A percentile compares a stretch with the other conserved stretches of the same genome.
Evolutionary conservation across 2,797 vertebrate genomes (phyloP).

Genomic region (Oreortyx pictus): DNA sequence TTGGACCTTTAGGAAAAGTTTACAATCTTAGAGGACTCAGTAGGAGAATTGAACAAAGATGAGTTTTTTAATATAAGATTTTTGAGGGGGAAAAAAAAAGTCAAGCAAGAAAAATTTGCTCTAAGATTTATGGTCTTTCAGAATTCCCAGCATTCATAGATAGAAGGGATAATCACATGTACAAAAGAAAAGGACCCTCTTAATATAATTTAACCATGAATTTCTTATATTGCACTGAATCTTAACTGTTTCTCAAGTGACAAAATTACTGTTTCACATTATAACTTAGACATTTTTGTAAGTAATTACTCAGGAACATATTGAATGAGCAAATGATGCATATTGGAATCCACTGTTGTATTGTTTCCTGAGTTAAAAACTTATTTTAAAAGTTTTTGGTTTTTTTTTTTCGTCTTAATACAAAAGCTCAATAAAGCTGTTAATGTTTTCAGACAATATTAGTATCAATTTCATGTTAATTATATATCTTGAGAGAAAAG

Average conservation of each 20-base stretch:
- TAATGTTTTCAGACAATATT: background rate
- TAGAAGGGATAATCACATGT: background rate
- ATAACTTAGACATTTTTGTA: background rate
- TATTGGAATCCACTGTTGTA: background rate
- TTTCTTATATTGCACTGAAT: background rate
- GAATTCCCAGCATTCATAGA: background rate
- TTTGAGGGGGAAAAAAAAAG: background rate
- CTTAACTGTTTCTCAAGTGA: background rate
- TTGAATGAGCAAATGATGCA: background rate
- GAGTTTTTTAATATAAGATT: background rate
- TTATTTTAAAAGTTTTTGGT: background rate
- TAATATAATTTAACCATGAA: background rate
- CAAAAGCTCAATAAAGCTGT: background rate
- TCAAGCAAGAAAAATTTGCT: background rate
- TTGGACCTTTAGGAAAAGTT: conserved; percentile 70
- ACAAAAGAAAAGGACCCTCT: background rate
- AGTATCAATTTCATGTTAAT: conserved; percentile 18
- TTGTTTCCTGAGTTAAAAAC: background rate
- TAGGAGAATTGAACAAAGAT: background rate
- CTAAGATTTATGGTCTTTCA: background rate
- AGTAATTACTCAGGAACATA: background rate
- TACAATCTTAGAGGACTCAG: background rate
- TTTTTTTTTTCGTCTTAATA: background rate
- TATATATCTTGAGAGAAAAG: background rate
- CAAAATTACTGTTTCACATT: background rate